Evolutionary conservation across 2,113 vertebrate genomes (phyloP), one percentile per base, ranked within the genome.

Genomic region (Brachyhypopomus occidentalis): DNA sequence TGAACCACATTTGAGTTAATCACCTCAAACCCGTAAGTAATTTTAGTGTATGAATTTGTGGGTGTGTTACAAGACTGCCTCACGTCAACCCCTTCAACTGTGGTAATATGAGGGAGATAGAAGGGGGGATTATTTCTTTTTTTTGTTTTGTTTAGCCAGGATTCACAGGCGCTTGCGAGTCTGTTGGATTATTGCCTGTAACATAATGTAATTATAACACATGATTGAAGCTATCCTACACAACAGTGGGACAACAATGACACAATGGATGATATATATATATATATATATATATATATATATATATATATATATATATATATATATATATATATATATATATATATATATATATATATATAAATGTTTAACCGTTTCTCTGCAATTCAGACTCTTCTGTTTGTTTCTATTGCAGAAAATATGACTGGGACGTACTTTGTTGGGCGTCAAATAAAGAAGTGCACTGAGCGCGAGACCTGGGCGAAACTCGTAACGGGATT

Each of bases 401-500:
- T 86, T 87, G 85, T 84, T 86, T 90, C 85, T 86, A 83, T 89
- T 92, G 89, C 88, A 94, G 93, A 92, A 92, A 92, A 92, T 59
- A 87, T 93, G 92, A 92, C 86, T 86, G 89, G 91, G 87, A 90
- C 90, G 80, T 91, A 83, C 90, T 89, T 91, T 90, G 88, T 86
- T 83, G 70, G 85, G 85, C 88, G 87, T 85, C 89, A 87, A 84
- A 89, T 88, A 89, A 88, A 84, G 87, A 90, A 89, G 86, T 90
- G 85, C 87, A 86, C 91, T 92, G 88, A 88, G 86, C 84, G 88
- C 90, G 89, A 91, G 88, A 87, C 87, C 88, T 91, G 87, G 83
- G 75, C 87, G 86, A 91, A 92, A 91, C 91, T 92, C 91, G 89
- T 92, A 91, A 91, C 88, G 89, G 93, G 92, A 93, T 94, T 94